Evolutionary conservation across 2,113 vertebrate genomes (phyloP).

Genomic region (Phalacrocorax pelagicus): DNA sequence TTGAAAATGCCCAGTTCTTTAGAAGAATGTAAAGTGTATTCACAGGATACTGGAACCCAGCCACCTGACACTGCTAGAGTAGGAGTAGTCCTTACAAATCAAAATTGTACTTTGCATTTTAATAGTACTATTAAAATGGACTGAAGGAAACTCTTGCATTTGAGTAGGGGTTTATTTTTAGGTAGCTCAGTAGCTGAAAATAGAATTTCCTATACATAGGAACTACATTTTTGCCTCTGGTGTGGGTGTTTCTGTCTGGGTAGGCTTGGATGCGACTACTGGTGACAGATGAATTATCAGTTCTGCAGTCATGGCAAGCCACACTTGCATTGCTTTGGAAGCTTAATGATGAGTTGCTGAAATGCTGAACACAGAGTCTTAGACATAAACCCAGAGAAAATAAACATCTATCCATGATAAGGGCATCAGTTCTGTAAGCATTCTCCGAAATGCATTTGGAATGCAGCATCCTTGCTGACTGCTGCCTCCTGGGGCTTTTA

Average conservation of each 20-base stretch:
- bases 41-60: neutral
- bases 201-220: slow-evolving; percentile 27
- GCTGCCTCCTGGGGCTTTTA: neutral
- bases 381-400: slow-evolving; percentile 48
- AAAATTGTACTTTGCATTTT: slow-evolving; percentile 14
- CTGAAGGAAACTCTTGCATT: neutral
- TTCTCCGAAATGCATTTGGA: slow-evolving; percentile 30
- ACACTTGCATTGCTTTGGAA: neutral
- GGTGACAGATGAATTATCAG: slow-evolving; percentile 43
- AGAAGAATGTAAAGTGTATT: slow-evolving; percentile 30
- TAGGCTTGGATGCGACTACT: neutral
- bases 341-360: slow-evolving; percentile 12
- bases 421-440: slow-evolving; percentile 23
- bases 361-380: slow-evolving; percentile 10
- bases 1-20: slow-evolving; percentile 25
- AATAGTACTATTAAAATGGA: slow-evolving; percentile 20
- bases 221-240: neutral
- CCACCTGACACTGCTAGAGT: neutral
- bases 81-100: neutral
- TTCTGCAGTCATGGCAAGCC: slow-evolving; percentile 24
- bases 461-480: neutral
- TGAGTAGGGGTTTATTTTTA: slow-evolving; percentile 37
- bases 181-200: neutral
- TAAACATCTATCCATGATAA: neutral
- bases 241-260: neutral